phyloP scores from a whole-genome alignment of 2,113 vertebrate genomes.

The Zeus faber region DNA sequence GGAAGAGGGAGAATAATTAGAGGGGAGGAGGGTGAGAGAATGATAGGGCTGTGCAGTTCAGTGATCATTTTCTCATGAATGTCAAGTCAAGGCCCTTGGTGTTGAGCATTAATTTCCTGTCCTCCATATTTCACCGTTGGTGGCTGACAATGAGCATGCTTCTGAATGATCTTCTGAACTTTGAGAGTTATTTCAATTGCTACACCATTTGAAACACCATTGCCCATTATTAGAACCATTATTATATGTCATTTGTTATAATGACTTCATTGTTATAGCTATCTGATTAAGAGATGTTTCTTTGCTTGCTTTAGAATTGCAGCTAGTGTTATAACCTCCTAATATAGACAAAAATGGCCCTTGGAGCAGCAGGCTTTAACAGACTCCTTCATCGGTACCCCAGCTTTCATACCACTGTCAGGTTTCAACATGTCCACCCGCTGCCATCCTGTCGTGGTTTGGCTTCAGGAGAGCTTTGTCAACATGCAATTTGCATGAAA shows the following conservation, averaged over 20 bases:
- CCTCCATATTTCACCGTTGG: constrained; percentile 14
- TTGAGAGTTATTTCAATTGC: too few species aligned
- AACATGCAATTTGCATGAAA: too few species aligned
- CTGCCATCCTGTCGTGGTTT: constrained; percentile 22
- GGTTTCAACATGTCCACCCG: constrained; percentile 48
- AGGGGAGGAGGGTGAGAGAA: constrained; percentile 40
- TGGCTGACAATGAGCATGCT: too few species aligned
- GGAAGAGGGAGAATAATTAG: constrained; percentile 48
- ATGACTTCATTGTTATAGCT: too few species aligned
- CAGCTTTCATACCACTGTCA: constrained; percentile 19
- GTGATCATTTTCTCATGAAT: constrained; percentile 42
- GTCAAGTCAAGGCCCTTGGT: constrained; percentile 1
- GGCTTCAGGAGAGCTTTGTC: constrained; percentile 38
- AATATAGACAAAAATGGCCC: too few species aligned
- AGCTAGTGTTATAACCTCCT: too few species aligned
- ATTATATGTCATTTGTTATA: too few species aligned
- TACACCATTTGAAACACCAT: too few species aligned
- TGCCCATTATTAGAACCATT: too few species aligned
- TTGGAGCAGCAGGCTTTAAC: constrained; percentile 17
- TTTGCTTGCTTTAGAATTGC: too few species aligned
- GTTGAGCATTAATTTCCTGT: constrained; percentile 14
- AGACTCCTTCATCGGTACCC: constrained; percentile 29
- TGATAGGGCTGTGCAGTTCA: constrained; percentile 14
- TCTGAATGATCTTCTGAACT: too few species aligned
- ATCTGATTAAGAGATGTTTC: too few species aligned